Evolutionary conservation across 1,140 invertebrate species (phyloP).

Genomic region (Aphaenogaster floridana): DNA sequence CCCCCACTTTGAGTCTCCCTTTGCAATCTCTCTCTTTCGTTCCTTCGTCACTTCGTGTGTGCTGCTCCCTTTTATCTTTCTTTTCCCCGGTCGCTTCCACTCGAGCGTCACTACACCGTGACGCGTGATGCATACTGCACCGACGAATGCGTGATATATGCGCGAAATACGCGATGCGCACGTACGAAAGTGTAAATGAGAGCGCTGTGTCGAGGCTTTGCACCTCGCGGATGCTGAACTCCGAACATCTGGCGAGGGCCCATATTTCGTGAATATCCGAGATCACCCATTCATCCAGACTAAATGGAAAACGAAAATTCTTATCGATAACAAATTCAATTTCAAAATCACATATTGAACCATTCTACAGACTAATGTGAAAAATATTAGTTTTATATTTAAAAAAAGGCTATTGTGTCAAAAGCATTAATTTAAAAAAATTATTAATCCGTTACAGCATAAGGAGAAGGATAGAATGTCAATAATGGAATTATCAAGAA

Average conservation of each 20-base stretch:
- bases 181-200: slow-evolving; percentile 71
- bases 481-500: neutral
- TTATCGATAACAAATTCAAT: neutral
- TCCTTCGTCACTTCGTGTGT: slow-evolving; percentile 18
- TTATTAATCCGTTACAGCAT: neutral
- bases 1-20: slow-evolving; percentile 14
- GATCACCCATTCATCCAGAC: neutral
- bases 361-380: neutral
- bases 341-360: neutral
- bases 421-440: slow-evolving; percentile 11
- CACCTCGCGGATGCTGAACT: slow-evolving; percentile 65
- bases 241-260: neutral
- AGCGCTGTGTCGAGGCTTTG: slow-evolving; percentile 42
- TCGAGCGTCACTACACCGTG: slow-evolving; percentile 52
- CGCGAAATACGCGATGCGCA: slow-evolving; percentile 62
- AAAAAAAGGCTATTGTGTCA: neutral
- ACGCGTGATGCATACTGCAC: slow-evolving; percentile 49
- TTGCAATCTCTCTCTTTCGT: slow-evolving; percentile 20
- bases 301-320: neutral
- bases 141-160: slow-evolving; percentile 66
- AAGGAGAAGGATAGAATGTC: neutral
- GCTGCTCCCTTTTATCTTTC: slow-evolving; percentile 20
- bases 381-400: neutral
- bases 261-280: neutral
- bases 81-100: slow-evolving; percentile 22